phyloP scores from a whole-genome alignment of 2,113 vertebrate genomes.

The Zosterops lateralis region DNA sequence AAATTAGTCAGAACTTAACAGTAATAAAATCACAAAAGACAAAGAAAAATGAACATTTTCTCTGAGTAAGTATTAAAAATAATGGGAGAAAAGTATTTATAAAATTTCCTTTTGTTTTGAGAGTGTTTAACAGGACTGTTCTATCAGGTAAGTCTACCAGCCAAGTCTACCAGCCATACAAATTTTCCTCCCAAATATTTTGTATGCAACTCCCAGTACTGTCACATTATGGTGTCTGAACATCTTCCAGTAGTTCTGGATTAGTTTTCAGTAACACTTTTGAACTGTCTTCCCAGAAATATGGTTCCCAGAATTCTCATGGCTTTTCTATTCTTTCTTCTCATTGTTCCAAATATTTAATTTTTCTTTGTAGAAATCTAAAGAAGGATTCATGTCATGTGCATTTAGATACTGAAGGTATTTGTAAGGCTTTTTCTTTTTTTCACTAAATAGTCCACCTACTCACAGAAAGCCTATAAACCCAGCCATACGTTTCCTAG shows the following conservation, averaged over 20 bases:
- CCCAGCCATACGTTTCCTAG: fast-evolving
- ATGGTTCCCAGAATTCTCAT: not conserved
- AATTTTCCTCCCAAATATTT: not conserved
- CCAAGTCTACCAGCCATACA: not conserved
- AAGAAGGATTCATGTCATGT: not conserved
- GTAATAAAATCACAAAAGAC: not conserved
- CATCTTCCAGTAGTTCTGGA: not conserved
- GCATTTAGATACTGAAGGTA: not conserved
- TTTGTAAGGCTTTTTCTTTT: not conserved
- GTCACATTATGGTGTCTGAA: not conserved
- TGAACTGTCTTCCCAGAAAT: not conserved
- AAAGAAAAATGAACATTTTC: not conserved
- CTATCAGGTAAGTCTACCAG: not conserved
- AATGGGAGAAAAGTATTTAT: not conserved
- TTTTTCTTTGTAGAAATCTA: not conserved
- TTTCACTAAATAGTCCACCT: not conserved
- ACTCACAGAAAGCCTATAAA: fast-evolving
- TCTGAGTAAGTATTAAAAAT: not conserved
- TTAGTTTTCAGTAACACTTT: not conserved
- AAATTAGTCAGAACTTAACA: not conserved
- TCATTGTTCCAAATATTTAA: not conserved
- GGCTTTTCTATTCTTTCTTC: not conserved
- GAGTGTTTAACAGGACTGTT: not conserved
- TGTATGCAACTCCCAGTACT: not conserved
- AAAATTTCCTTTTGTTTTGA: not conserved